Evolutionary conservation across 2,113 vertebrate species (phyloP).

Genomic region (Xyrauchen texanus): DNA sequence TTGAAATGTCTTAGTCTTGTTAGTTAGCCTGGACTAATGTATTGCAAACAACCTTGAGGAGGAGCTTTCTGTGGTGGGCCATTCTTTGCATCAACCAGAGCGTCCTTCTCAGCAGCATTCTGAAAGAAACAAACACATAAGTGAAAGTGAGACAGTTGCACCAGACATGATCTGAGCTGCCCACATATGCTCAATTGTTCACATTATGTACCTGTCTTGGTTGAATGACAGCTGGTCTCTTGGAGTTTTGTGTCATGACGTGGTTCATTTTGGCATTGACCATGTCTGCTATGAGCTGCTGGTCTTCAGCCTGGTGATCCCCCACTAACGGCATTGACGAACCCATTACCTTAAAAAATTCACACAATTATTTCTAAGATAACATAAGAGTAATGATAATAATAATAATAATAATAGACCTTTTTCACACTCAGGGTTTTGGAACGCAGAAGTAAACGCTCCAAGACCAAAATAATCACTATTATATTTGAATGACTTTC

Average conservation of each 20-base stretch:
- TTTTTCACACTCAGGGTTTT: no score
- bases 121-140: conserved; percentile 73
- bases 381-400: no score
- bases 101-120: conserved; percentile 85
- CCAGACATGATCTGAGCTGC: not conserved
- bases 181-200: conserved; percentile 72
- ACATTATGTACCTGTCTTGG: conserved; percentile 93
- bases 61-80: conserved; percentile 80
- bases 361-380: not conserved
- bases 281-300: conserved; percentile 89
- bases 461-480: no score
- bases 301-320: conserved; percentile 93
- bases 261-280: conserved; percentile 91
- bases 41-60: conserved; percentile 97
- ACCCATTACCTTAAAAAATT: conserved; percentile 85
- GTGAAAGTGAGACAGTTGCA: conserved; percentile 15
- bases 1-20: conserved; percentile 61
- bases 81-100: conserved; percentile 77
- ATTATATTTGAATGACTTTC: no score
- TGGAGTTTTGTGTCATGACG: conserved; percentile 80
- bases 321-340: conserved; percentile 95
- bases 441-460: no score
- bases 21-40: conserved; percentile 94
- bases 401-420: no score
- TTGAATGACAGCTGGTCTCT: conserved; percentile 86